Evolutionary conservation across 2,888 invertebrate genomes (phyloP).

Genomic region (Andrena praecox): DNA sequence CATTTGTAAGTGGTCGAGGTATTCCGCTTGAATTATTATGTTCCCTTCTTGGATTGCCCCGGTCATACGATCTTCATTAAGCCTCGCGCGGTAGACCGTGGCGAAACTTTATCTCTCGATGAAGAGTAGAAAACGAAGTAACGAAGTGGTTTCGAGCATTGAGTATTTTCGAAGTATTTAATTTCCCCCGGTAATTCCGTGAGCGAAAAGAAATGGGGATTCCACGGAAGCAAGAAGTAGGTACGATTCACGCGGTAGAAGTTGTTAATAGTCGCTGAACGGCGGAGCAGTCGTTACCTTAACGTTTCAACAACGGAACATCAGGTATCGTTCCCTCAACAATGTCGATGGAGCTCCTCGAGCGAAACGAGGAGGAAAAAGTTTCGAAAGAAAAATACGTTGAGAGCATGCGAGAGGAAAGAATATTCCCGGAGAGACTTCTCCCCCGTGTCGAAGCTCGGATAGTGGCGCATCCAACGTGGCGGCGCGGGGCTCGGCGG

Average conservation of each 20-base stretch:
- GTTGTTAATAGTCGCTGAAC: slow-evolving; percentile 22
- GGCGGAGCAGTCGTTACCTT: slow-evolving; percentile 28
- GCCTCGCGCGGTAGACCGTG: not conserved
- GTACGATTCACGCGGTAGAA: slow-evolving; percentile 17
- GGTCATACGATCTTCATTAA: slow-evolving; percentile 56
- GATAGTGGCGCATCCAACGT: slow-evolving; percentile 70
- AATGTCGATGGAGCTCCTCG: slow-evolving; percentile 9
- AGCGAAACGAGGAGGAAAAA: slow-evolving; percentile 13
- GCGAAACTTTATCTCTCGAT: not conserved
- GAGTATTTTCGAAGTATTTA: not conserved
- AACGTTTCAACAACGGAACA: slow-evolving; percentile 26
- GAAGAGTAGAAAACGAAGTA: not conserved
- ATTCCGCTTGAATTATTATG: slow-evolving; percentile 51
- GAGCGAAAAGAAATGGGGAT: not conserved
- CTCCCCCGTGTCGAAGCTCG: slow-evolving; percentile 70
- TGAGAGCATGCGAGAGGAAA: slow-evolving; percentile 45
- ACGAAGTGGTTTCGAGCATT: not conserved
- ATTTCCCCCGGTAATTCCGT: too few species aligned
- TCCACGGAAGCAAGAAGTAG: not conserved
- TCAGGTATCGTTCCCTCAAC: slow-evolving; percentile 34
- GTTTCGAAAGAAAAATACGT: slow-evolving; percentile 54
- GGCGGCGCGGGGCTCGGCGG: slow-evolving; percentile 48
- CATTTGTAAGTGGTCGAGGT: slow-evolving; percentile 48
- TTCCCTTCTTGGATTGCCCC: slow-evolving; percentile 26
- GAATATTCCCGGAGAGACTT: slow-evolving; percentile 50